Evolutionary conservation across 2,888 invertebrate genomes (phyloP), one percentile per base, ranked within the genome.

Genomic region (Nemurella pictetii): DNA sequence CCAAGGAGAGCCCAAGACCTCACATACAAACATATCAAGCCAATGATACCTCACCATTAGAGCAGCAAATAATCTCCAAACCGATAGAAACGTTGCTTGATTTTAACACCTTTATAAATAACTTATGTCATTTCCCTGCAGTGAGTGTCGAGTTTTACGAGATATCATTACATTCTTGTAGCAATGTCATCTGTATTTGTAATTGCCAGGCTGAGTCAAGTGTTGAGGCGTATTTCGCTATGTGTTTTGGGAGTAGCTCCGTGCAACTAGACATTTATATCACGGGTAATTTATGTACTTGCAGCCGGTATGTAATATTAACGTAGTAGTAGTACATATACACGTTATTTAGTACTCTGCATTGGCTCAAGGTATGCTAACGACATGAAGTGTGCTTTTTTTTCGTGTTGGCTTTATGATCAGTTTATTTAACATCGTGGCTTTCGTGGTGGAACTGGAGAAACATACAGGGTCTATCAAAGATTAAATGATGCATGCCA

Each of bases 181-280:
- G 15, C 55, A 55, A 55, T 55, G 55, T 55, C 72, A 82, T 82
- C 55, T 27, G 55, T 12, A 4, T 72, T 28, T 72, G 82, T 82
- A 82, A 82, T 82, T 82, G 82, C 72, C 82, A 72, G n/a, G n/a
- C n/a, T n/a, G n/a, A n/a, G 32, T 72, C 82, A 27, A 72, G 25
- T 26, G 20, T n/a, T 35, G 27, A 72, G 72, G 72, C 30, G 72
- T 82, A 72, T n/a, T 55, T 55, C 72, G 28, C 28, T 72, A n/a
- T 3, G 26, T 82, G 82, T 55, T 72, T 82, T 72, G 81, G 35
- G 82, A 27, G 55, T 82, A 20, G 72, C 5, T 82, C 55, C 35
- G 35, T 20, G 72, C 25, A 36, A 12, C 4, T 2, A 55, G 82
- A 82, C 82, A 15, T 82, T 55, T 29, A 82, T 82, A 82, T 82